Percentiles rank a stretch among this genome's conserved stretches.
Evolutionary conservation across 92 coral and sea anemone species (phyloP).

Genomic region (Umimayanthus chanpuru): DNA sequence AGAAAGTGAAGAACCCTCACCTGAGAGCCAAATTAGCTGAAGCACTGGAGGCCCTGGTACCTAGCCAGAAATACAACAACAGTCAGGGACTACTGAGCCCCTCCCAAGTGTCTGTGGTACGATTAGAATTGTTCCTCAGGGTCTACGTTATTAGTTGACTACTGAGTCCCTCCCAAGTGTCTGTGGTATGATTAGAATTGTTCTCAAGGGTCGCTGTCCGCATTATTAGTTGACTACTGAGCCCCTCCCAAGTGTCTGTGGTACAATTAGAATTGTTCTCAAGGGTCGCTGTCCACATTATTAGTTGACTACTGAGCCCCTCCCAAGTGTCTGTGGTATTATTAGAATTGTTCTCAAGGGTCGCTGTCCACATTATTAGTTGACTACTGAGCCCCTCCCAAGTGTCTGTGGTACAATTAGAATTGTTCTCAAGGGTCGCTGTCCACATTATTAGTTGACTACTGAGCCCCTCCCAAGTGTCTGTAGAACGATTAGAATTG

Average conservation of each 20-base stretch:
- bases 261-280: neutral
- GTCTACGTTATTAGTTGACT: too few relatives aligned
- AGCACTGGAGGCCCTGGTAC: slow-evolving; percentile 86
- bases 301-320: slow-evolving; percentile 51
- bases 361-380: too few relatives aligned
- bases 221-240: too few relatives aligned
- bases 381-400: slow-evolving; percentile 57
- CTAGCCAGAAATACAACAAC: slow-evolving; percentile 61
- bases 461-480: slow-evolving; percentile 58
- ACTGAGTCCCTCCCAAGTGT: too few relatives aligned
- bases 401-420: slow-evolving; percentile 73
- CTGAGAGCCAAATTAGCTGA: slow-evolving; percentile 96
- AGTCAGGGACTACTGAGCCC: slow-evolving; percentile 50
- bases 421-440: too few relatives aligned
- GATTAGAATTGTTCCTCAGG: neutral
- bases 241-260: too few relatives aligned
- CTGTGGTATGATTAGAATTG: neutral
- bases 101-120: slow-evolving; percentile 71
- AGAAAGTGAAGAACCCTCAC: slow-evolving; percentile 92
- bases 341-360: too few relatives aligned
- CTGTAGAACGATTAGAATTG: slow-evolving; percentile 59
- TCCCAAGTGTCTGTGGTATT: slow-evolving; percentile 76
- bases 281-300: too few relatives aligned
- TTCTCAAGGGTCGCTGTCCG: too few relatives aligned
- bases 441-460: slow-evolving; percentile 17